Base-by-base conservation (phyloP, 2,113 vertebrate genomes). In the Ictalurus furcatus region DNA sequence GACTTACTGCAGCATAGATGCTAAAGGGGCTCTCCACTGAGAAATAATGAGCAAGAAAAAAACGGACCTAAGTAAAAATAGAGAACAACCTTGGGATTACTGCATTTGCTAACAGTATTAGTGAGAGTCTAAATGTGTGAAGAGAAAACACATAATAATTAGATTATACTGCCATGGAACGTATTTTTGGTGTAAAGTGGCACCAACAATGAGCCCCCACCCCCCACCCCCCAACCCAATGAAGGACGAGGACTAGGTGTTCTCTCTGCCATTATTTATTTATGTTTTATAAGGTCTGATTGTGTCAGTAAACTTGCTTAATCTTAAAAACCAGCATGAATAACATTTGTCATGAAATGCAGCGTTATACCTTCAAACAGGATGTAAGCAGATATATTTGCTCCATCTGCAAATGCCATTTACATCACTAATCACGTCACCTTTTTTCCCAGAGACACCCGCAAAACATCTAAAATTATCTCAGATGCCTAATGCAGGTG, bases 391-490 rank as follows among this genome's bases (percentile, higher is more conserved):
- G 85, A 76, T 81, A 87, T 89, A 71, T 78, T 90, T 69, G 58
- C 63, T 67, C 21, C 37, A 34, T 83, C 59, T 71, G n/a, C 37
- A 79, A 65, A 89, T 54, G 54, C 34, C 79, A 86, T 37, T 54
- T 85, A 67, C 30, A 67, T 85, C 87, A 84, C 14, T 74, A 25
- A 19, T 54, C 85, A 23, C 83, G 40, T 88, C 69, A 84, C 25
- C 25, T 34, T 34, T 63, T 54, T 21, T 19, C 7, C 19, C 40
- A n/a, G 30, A 28, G 54, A 52, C 12, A 80, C 23, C 25, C 1
- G 34, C 21, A 85, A 85, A 89, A 69, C 61, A 80, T 85, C 76
- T 85, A 85, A 89, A 89, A 86, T 89, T 69, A 89, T 81, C 84
- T 54, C 25, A 52, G 84, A 59, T 37, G n/a, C 73, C 37, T 83